phyloP scores from a whole-genome alignment of 2,797 vertebrate species.

The Anguilla megastoma region DNA sequence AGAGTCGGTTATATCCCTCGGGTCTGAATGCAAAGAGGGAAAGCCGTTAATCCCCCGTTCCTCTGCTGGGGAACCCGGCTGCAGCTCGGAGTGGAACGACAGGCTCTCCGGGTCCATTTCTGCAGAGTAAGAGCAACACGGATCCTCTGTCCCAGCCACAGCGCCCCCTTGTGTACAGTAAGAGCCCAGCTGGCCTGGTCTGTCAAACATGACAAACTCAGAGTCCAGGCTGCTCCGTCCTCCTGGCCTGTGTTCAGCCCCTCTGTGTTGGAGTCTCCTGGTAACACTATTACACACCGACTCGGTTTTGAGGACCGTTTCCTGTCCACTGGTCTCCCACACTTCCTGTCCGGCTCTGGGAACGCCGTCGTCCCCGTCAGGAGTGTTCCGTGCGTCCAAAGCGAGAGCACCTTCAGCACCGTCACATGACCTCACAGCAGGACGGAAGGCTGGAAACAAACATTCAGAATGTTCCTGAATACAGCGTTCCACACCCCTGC shows the following conservation, averaged over 20 bases:
- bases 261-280: background rate
- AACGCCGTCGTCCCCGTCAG: background rate
- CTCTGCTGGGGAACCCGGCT: background rate
- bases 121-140: background rate
- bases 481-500: background rate
- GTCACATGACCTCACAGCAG: background rate
- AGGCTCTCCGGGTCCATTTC: background rate
- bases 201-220: constrained; percentile 10
- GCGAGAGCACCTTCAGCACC: background rate
- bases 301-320: background rate
- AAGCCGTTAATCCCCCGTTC: background rate
- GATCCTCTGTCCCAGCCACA: background rate
- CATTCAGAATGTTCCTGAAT: background rate
- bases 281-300: background rate
- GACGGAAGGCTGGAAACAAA: background rate
- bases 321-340: background rate
- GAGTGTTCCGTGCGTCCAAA: background rate
- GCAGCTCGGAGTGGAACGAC: constrained; percentile 12
- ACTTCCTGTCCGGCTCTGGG: background rate
- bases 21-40: background rate
- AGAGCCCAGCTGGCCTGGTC: constrained; percentile 55
- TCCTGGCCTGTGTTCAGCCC: background rate
- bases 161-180: constrained; percentile 54
- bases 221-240: background rate
- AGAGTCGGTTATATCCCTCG: background rate